Evolutionary conservation across 1,140 invertebrate genomes (phyloP).

Genomic region (Mizuhopecten yessoensis): DNA sequence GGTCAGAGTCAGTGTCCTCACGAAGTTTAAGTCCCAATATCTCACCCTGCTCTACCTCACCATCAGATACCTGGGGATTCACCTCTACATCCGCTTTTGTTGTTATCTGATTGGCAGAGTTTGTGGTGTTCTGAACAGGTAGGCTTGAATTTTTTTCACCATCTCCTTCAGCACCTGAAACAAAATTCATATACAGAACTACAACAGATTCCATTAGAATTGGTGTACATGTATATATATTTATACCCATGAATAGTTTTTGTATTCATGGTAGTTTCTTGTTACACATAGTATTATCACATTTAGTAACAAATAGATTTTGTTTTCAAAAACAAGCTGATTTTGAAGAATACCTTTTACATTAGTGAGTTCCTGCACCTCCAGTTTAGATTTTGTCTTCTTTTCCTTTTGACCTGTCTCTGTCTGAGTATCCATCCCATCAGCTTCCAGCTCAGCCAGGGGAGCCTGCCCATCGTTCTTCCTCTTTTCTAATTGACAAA

Average conservation of each 20-base stretch:
- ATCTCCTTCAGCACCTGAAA: not conserved
- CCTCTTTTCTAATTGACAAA: constrained; percentile 10
- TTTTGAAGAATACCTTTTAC: not conserved
- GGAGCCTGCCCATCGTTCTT: constrained; percentile 60
- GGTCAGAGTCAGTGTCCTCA: constrained; percentile 70
- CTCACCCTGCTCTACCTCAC: constrained; percentile 55
- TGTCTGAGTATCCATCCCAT: constrained; percentile 65
- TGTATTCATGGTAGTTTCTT: not conserved
- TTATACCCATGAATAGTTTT: too few relatives aligned
- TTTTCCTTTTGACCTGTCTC: not conserved
- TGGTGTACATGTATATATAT: not conserved
- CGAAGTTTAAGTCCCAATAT: constrained; percentile 42
- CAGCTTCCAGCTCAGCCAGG: constrained; percentile 67
- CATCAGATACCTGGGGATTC: constrained; percentile 63
- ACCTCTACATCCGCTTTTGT: constrained; percentile 73
- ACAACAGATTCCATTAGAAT: not conserved
- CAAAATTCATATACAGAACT: not conserved
- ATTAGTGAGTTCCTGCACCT: not conserved
- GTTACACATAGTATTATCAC: too few relatives aligned
- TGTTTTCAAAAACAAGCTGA: not conserved
- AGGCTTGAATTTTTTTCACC: not conserved
- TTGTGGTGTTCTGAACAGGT: not conserved
- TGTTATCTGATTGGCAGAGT: constrained; percentile 70
- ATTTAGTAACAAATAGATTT: not conserved
- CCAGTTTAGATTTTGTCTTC: not conserved